phyloP scores from a whole-genome alignment of 2,113 vertebrate genomes.

The Colius striatus region DNA sequence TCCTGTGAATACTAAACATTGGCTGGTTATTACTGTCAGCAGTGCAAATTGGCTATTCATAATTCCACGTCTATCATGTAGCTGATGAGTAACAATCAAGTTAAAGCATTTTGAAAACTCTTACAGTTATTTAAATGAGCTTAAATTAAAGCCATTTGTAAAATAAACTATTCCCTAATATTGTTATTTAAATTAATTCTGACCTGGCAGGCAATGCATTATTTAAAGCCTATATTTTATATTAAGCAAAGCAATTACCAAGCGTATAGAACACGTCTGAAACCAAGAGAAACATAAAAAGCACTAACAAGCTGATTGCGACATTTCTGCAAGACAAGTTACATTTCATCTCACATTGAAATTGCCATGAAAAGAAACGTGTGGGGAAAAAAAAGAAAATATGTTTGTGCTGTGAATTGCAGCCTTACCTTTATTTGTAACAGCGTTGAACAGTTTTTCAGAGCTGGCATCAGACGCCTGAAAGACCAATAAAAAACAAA shows the following conservation, averaged over 20 bases:
- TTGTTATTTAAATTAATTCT: slow-evolving; percentile 72
- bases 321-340: slow-evolving; percentile 45
- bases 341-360: slow-evolving; percentile 58
- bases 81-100: slow-evolving; percentile 66
- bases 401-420: background rate
- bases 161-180: slow-evolving; percentile 67
- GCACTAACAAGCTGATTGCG: slow-evolving; percentile 64
- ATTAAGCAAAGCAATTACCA: slow-evolving; percentile 58
- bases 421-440: slow-evolving; percentile 92
- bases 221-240: slow-evolving; percentile 68
- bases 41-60: slow-evolving; percentile 60
- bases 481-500: slow-evolving; percentile 67
- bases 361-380: slow-evolving; percentile 41
- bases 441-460: slow-evolving; percentile 94
- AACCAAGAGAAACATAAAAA: slow-evolving; percentile 64
- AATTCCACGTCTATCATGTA: slow-evolving; percentile 51
- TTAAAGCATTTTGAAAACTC: slow-evolving; percentile 64
- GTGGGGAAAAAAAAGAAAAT: background rate
- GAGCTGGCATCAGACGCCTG: slow-evolving; percentile 96
- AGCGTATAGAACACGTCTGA: slow-evolving; percentile 61
- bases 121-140: slow-evolving; percentile 57
- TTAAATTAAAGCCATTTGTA: slow-evolving; percentile 70
- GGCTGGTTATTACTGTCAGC: slow-evolving; percentile 56
- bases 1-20: slow-evolving; percentile 57
- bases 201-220: slow-evolving; percentile 66